A percentile compares a stretch with the other conserved stretches of the same genome.
Evolutionary conservation across 2,888 invertebrate genomes (phyloP).

Genomic region (Parascotia fuliginaria): DNA sequence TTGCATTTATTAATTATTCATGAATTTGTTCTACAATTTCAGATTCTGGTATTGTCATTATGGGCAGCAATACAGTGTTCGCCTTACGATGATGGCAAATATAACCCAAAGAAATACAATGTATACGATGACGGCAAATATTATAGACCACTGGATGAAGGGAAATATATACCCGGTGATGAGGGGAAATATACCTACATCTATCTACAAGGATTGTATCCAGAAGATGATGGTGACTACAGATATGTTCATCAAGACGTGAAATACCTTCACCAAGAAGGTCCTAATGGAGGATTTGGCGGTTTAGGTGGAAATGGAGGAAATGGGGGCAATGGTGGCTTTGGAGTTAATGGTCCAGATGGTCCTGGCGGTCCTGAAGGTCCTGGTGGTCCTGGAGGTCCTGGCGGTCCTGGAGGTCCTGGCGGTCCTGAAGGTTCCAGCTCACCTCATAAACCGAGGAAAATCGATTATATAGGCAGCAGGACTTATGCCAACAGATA

Average conservation of each 20-base stretch:
- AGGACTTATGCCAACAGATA: conserved; percentile 70
- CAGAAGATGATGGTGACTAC: conserved; percentile 76
- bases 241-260: conserved; percentile 77
- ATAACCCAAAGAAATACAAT: conserved; percentile 62
- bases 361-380: conserved; percentile 43
- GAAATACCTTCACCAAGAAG: conserved; percentile 77
- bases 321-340: conserved; percentile 54
- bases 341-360: conserved; percentile 47
- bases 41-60: conserved; percentile 59
- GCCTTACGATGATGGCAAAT: conserved; percentile 69
- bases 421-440: conserved; percentile 29
- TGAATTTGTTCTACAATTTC: conserved; percentile 42
- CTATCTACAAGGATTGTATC: conserved; percentile 65
- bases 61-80: conserved; percentile 57
- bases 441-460: conserved; percentile 46
- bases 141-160: conserved; percentile 72
- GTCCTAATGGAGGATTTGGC: conserved; percentile 64
- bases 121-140: conserved; percentile 75
- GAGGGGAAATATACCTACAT: conserved; percentile 84
- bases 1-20: background rate
- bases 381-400: conserved; percentile 33
- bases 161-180: conserved; percentile 83
- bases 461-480: conserved; percentile 62
- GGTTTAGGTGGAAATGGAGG: conserved; percentile 52
- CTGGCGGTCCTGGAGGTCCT: conserved; percentile 39